A percentile compares a stretch with the other conserved stretches of the same genome.
These are phyloP conservation scores for Corapipo altera DNA, from an alignment of 2,113 vertebrate species.

Conservation along the genomic window DNA sequence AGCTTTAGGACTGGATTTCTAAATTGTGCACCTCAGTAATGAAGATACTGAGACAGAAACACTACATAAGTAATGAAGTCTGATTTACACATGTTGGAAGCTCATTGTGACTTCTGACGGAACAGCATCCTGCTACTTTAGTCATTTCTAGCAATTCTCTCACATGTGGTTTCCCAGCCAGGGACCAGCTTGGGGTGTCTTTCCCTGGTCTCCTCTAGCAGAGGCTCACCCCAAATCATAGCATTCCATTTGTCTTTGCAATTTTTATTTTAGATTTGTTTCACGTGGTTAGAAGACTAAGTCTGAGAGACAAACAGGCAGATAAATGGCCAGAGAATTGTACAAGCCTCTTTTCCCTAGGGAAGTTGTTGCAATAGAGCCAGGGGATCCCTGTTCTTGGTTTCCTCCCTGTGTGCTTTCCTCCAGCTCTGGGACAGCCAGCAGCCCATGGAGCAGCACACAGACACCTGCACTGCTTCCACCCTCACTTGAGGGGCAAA, in stretches of 20 bases:
- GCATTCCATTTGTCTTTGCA: neutral
- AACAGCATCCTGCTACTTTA: neutral
- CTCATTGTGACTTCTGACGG: neutral
- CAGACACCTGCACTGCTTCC: neutral
- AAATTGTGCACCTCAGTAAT: rapidly evolving
- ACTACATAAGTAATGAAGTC: neutral
- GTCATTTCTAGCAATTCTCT: neutral
- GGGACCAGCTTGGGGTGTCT: neutral
- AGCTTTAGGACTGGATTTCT: neutral
- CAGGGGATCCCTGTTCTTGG: neutral
- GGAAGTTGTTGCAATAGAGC: neutral
- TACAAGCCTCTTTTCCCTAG: neutral
- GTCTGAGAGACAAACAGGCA: neutral
- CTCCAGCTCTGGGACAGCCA: neutral
- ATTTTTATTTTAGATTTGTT: neutral
- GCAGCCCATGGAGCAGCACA: neutral
- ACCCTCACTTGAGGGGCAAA: neutral
- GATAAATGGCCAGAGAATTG: neutral
- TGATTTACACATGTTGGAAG: neutral
- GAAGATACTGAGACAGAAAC: neutral
- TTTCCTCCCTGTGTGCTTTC: too few relatives aligned
- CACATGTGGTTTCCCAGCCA: neutral
- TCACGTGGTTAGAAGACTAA: neutral
- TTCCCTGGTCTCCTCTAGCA: neutral
- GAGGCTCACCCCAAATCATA: neutral